Base-by-base conservation (phyloP, 2,797 vertebrate genomes). In the Ataeniobius toweri region DNA sequence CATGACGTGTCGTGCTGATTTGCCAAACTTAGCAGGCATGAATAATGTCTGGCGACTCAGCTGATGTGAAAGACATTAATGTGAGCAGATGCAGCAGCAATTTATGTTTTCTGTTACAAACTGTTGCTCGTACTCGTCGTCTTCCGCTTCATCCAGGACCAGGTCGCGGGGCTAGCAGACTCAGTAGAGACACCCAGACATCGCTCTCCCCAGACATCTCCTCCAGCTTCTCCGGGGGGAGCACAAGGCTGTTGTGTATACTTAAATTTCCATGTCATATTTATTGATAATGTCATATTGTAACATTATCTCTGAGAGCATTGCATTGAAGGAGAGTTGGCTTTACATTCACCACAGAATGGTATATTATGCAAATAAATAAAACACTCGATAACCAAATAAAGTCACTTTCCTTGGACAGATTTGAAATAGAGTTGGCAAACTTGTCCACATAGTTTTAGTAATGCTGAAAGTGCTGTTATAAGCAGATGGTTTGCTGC, bases 21-120 rank as follows among this genome's bases (percentile, higher is more conserved):
- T 82, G 83, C 82, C 80, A 90, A 55, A 89, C 80, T 81, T 68
- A 77, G 76, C 77, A 77, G 73, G 71, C 74, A 68, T 91, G 83
- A 87, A 83, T 78, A 89, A 93, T 85, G 73, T 74, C 56, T 63
- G 69, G 82, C 85, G 85, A 89, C 86, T 88, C 70, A n/a, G 26
- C 2, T 71, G 73, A 91, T 80, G 79, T 81, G 71, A 83, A 81
- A 48, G 75, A 73, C 71, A 69, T 73, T 85, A 85, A 84, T 74
- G 61, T 73, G 73, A 86, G 76, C 90, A 86, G 84, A 88, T 90
- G 82, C 72, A 58, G 77, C 56, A 76, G 53, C 31, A 53, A 26
- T 46, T 63, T 70, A 26, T 83, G 80, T 56, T 91, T 84, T 83
- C 39, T 50, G 69, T 82, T 74, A 71, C 22, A 78, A 81, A 79